Evolutionary conservation across 2,113 vertebrate genomes (phyloP), one percentile per base, ranked within the genome.

Genomic region (Monopterus albus): DNA sequence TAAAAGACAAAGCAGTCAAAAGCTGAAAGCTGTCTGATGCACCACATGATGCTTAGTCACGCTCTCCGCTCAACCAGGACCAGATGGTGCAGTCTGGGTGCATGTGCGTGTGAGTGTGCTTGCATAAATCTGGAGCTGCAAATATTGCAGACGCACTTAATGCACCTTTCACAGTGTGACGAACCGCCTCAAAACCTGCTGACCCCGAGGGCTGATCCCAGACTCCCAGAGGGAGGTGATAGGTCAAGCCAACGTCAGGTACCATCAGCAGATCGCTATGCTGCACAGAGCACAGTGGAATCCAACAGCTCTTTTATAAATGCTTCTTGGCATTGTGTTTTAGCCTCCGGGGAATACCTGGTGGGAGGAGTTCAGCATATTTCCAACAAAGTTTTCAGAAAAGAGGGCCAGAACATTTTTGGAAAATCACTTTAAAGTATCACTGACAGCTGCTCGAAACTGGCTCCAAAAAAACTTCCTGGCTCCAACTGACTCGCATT

Each of bases 191-290:
- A 23, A 14, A 77, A 61, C 29, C 9, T 42, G 69, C 84, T 69
- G 84, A 81, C 36, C n/a, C n/a, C n/a, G n/a, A n/a, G n/a, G n/a
- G n/a, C n/a, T n/a, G n/a, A n/a, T n/a, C n/a, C n/a, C 8, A 0
- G 47, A 28, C 40, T 51, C 43, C 52, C 20, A 0, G 1, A 36
- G 38, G 2, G 29, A 20, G 11, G 70, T 7, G 33, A 61, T 61
- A 53, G 69, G 75, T 72, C 63, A 39, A 21, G 29, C n/a, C 28
- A 2, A 21, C 45, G 42, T 36, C 3, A 39, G 15, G 46, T 33
- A 10, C 29, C 62, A 73, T 76, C 80, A 72, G 73, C 80, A 78
- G 18, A 33, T 78, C 56, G 58, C 21, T 46, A 65, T 10, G 2
- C 49, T 33, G 72, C 33, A 39, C 43, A n/a, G 2, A 50, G 36